These are phyloP conservation scores for Ceyx melanurus DNA, from an alignment of 2,113 vertebrate genomes.

Conservation along the genomic window DNA sequence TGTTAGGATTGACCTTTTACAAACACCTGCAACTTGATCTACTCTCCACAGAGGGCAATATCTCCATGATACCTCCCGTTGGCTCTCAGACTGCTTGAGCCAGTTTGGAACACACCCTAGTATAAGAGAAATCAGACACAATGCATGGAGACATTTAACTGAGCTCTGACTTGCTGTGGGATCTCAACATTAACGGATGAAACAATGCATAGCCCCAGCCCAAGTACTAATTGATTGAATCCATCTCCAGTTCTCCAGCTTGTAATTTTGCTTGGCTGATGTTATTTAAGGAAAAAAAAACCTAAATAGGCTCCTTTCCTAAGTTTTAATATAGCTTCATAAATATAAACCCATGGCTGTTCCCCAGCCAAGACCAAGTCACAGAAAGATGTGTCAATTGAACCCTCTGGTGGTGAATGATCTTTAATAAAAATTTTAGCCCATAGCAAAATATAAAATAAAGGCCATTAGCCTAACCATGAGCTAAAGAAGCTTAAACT, in stretches of 20 bases:
- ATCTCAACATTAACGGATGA: neutral
- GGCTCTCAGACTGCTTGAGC: neutral
- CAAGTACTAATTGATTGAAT: neutral
- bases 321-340: slow-evolving; percentile 14
- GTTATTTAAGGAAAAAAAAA: slow-evolving; percentile 16
- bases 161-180: neutral
- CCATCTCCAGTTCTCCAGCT: neutral
- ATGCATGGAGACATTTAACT: neutral
- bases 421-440: neutral
- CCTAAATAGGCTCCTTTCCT: slow-evolving; percentile 9
- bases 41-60: slow-evolving; percentile 1
- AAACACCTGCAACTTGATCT: neutral
- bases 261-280: neutral
- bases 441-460: neutral
- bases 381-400: neutral
- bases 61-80: neutral
- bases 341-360: neutral
- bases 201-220: neutral
- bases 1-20: neutral
- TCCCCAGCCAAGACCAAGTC: neutral
- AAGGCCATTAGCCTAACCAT: neutral
- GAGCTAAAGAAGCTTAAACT: neutral
- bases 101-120: neutral
- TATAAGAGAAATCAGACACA: neutral
- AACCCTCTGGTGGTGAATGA: slow-evolving; percentile 47